These are phyloP conservation scores for Zootoca vivipara DNA, from an alignment of 2,113 vertebrate genomes.

Conservation along the genomic window DNA sequence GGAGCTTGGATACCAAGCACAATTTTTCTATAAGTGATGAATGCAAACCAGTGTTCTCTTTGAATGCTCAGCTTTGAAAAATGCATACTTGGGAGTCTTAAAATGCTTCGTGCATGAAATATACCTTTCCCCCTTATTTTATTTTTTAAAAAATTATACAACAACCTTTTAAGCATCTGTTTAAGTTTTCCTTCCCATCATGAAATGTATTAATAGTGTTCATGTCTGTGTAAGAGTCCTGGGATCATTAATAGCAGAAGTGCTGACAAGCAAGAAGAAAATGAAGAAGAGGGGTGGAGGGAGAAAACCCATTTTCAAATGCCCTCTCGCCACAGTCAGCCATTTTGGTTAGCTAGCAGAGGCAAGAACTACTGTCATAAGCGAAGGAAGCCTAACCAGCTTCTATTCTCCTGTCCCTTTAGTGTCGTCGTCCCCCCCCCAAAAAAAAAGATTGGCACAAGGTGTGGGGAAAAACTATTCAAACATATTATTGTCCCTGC, in stretches of 20 bases:
- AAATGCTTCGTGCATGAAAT: constrained; percentile 67
- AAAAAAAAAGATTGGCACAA: no score
- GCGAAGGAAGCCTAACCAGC: neutral
- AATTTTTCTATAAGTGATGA: constrained; percentile 67
- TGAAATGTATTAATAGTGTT: constrained; percentile 18
- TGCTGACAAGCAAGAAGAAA: constrained; percentile 25
- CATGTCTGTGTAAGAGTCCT: constrained; percentile 21
- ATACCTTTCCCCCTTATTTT: constrained; percentile 61
- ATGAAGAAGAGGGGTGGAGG: neutral
- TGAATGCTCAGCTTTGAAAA: constrained; percentile 57
- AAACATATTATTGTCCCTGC: no score
- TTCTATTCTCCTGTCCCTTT: neutral
- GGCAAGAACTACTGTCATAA: constrained; percentile 8
- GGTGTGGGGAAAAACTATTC: neutral
- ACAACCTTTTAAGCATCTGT: neutral
- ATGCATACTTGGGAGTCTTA: constrained; percentile 43
- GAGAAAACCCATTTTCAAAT: neutral
- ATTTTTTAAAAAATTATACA: constrained; percentile 58
- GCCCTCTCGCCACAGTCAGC: constrained; percentile 26
- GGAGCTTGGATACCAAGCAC: constrained; percentile 60
- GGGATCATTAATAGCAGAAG: constrained; percentile 30
- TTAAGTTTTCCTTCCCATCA: constrained; percentile 11
- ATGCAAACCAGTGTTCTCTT: constrained; percentile 64
- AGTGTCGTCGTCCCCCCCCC: no score
- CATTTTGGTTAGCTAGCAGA: constrained; percentile 46